These are phyloP conservation scores for Collichthys lucidus DNA, from an alignment of 2,113 vertebrate species.

Conservation along the genomic window DNA sequence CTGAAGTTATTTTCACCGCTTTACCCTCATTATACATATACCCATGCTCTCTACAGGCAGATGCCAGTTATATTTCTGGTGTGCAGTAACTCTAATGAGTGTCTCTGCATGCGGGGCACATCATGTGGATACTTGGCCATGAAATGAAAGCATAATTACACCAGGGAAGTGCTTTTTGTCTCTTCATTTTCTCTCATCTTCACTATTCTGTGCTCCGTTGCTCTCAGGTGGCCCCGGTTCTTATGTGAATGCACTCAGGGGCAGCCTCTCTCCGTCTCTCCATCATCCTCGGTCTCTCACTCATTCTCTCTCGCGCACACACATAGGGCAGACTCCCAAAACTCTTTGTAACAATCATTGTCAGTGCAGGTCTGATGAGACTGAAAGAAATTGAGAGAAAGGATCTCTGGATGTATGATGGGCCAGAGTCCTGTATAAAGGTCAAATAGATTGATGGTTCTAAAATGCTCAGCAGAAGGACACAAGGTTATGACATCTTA, in stretches of 20 bases:
- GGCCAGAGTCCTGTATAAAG: conserved; percentile 62
- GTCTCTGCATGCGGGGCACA: conserved; percentile 70
- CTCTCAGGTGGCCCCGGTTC: conserved; percentile 71
- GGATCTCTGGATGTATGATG: conserved; percentile 41
- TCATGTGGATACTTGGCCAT: conserved; percentile 78
- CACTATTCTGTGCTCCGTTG: conserved; percentile 67
- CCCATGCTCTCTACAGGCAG: conserved; percentile 36
- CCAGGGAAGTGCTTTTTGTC: conserved; percentile 78
- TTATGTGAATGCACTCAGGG: conserved; percentile 58
- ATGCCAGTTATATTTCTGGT: conserved; percentile 58
- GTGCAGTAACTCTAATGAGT: conserved; percentile 67
- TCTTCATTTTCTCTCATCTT: conserved; percentile 80
- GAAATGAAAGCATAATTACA: conserved; percentile 83
- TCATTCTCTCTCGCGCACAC: neutral
- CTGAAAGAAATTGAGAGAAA: conserved; percentile 52
- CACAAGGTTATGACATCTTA: conserved; percentile 72
- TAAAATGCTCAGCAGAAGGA: conserved; percentile 60
- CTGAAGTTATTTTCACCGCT: conserved; percentile 13
- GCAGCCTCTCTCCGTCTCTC: conserved; percentile 30
- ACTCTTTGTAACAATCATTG: conserved; percentile 61
- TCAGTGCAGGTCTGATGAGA: conserved; percentile 54
- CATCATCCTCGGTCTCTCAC: conserved; percentile 26
- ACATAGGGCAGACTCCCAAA: conserved; percentile 14
- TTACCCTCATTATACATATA: conserved; percentile 16
- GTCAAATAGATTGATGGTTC: conserved; percentile 70